Conservation (phyloP, 2,113 vertebrate genomes). For the Colinus virginianus region DNA sequence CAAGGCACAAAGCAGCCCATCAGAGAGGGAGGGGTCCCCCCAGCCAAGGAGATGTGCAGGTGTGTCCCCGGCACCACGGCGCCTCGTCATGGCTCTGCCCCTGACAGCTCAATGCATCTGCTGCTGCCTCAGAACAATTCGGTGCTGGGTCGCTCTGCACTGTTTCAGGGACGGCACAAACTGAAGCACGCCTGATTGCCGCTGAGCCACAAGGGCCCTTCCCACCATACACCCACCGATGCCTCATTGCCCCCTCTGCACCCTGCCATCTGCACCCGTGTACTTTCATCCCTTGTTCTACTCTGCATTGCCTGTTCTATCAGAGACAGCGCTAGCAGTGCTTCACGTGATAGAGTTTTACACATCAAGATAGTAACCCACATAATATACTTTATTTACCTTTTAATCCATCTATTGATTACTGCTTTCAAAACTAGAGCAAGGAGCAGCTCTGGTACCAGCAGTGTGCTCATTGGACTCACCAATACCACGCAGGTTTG, state of each 20-base stretch:
- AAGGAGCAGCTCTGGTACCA: neutral
- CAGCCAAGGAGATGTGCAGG: neutral
- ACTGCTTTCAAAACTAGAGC: neutral
- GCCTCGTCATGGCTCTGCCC: conserved; percentile 59
- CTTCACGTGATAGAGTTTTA: conserved; percentile 21
- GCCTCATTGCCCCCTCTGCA: fast-evolving
- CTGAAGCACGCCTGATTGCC: neutral
- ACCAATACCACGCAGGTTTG: neutral
- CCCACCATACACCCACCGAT: neutral
- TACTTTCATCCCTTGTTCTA: conserved; percentile 37
- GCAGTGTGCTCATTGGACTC: fast-evolving
- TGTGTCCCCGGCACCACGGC: conserved; percentile 15
- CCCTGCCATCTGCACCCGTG: neutral
- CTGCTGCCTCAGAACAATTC: conserved; percentile 36
- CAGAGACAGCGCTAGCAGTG: neutral
- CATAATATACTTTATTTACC: neutral
- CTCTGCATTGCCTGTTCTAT: neutral
- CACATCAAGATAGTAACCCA: neutral
- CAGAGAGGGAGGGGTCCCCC: neutral
- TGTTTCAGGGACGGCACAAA: conserved; percentile 3
- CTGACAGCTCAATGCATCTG: conserved; percentile 72
- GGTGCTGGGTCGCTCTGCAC: conserved; percentile 41
- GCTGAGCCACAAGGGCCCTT: neutral
- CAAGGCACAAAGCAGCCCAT: fast-evolving
- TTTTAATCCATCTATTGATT: conserved; percentile 23